Evolutionary conservation across 2,113 vertebrate species (phyloP).

Genomic region (Ranitomeya imitator): DNA sequence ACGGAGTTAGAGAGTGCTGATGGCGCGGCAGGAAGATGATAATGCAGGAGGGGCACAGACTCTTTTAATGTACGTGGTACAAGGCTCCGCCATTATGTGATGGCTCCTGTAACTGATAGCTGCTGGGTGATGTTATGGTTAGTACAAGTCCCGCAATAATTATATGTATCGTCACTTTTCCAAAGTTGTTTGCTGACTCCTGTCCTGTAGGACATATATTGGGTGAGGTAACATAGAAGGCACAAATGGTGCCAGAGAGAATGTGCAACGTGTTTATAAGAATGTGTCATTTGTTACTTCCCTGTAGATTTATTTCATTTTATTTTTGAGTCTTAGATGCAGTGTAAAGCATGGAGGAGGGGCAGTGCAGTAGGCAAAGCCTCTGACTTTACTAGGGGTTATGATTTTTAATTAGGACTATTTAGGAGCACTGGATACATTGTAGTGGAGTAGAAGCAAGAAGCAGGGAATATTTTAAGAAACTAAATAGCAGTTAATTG

Average conservation of each 20-base stretch:
- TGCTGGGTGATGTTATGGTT: background rate
- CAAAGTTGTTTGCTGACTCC: background rate
- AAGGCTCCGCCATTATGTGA: constrained; percentile 31
- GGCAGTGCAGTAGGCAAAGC: no score
- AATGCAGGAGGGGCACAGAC: background rate
- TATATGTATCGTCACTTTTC: background rate
- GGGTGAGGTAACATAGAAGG: background rate
- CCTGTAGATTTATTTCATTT: no score
- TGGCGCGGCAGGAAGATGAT: constrained; percentile 48
- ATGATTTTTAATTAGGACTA: no score
- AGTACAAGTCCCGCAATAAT: background rate
- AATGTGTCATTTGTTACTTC: no score
- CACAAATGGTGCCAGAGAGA: no score
- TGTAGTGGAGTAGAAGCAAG: background rate
- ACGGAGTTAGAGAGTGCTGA: constrained; percentile 16
- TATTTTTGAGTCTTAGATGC: background rate
- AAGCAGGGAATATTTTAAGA: background rate
- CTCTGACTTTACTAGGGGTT: no score
- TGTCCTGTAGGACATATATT: background rate
- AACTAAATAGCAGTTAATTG: background rate
- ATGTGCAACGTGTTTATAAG: no score
- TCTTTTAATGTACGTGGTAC: background rate
- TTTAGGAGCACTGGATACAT: no score
- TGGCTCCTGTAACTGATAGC: background rate
- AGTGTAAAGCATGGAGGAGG: background rate